phyloP scores from a whole-genome alignment of 2,797 vertebrate species.

The Sebastiscus albofasciatus region DNA sequence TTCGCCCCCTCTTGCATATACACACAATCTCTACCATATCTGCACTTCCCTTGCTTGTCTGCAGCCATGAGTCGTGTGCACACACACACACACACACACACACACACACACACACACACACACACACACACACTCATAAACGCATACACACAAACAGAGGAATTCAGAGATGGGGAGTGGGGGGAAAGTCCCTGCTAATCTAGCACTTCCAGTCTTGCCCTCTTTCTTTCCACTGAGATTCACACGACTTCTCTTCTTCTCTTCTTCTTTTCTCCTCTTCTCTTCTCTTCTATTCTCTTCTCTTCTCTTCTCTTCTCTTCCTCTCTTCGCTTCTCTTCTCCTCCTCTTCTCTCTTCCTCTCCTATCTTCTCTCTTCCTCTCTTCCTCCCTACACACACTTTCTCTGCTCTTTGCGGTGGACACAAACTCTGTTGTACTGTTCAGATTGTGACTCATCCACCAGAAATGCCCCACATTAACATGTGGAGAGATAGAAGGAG shows the following conservation, averaged over 20 bases:
- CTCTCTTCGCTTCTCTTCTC: slow-evolving; percentile 13
- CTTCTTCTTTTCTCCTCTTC: slow-evolving; percentile 12
- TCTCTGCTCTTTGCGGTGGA: slow-evolving; percentile 59
- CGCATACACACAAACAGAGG: slow-evolving; percentile 31
- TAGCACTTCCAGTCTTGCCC: slow-evolving; percentile 62
- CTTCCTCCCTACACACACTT: slow-evolving; percentile 28
- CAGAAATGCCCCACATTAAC: slow-evolving; percentile 79
- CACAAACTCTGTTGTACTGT: slow-evolving; percentile 68
- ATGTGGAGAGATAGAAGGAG: slow-evolving; percentile 67
- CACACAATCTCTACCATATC: background rate
- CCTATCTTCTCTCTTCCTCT: background rate
- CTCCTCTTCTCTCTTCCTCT: slow-evolving; percentile 11
- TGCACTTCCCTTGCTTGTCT: slow-evolving; percentile 7
- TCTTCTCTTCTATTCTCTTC: slow-evolving; percentile 6
- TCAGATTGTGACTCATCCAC: slow-evolving; percentile 76
- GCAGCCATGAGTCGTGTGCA: slow-evolving; percentile 2
- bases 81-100: too few species aligned
- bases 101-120: slow-evolving; percentile 10
- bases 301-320: slow-evolving; percentile 19
- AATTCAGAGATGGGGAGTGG: slow-evolving; percentile 47
- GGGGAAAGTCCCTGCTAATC: slow-evolving; percentile 77
- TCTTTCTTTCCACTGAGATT: slow-evolving; percentile 67
- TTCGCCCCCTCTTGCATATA: background rate
- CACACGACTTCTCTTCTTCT: slow-evolving; percentile 29
- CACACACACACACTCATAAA: slow-evolving; percentile 12